These are phyloP conservation scores for Sebastes taczanowskii DNA, from an alignment of 2,797 vertebrate genomes.

Conservation along the genomic window DNA sequence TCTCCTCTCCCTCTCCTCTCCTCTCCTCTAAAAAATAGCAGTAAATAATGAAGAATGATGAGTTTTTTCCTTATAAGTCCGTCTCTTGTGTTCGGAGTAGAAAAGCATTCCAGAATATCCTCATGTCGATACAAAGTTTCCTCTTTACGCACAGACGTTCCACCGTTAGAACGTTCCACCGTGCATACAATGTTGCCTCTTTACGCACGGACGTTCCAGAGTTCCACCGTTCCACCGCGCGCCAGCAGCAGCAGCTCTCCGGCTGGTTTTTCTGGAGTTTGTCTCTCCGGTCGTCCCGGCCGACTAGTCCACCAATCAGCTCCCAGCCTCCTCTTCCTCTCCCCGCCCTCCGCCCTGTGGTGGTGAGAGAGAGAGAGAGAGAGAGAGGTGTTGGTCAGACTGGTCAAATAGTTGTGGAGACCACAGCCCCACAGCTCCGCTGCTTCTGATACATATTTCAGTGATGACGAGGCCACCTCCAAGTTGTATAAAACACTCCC, in stretches of 20 bases:
- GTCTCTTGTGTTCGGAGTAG: not conserved
- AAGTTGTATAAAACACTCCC: conserved; percentile 39
- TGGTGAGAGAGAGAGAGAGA: too few relatives aligned
- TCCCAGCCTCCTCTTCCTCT: not conserved
- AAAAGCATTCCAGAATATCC: not conserved
- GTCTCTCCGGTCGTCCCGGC: conserved; percentile 29
- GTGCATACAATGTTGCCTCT: conserved; percentile 2
- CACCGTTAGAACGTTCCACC: conserved; percentile 40
- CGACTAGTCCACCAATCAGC: conserved; percentile 55
- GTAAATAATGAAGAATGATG: not conserved
- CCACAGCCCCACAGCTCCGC: conserved; percentile 27
- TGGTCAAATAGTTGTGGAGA: conserved; percentile 45
- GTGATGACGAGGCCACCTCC: conserved; percentile 54
- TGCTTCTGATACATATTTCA: conserved; percentile 45
- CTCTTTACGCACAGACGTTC: conserved; percentile 2
- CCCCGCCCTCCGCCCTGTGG: conserved; percentile 37
- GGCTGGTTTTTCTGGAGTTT: conserved; percentile 56
- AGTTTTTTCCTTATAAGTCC: not conserved
- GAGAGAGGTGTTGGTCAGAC: conserved; percentile 48
- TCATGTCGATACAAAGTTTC: conserved; percentile 52
- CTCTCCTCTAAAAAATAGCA: not conserved
- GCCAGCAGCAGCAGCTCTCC: conserved; percentile 25
- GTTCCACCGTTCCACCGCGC: conserved; percentile 43
- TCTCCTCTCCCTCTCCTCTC: not conserved
- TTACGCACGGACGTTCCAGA: conserved; percentile 11